Conservation (phyloP, 2,797 vertebrate genomes). For the Iguana delicatissima region DNA sequence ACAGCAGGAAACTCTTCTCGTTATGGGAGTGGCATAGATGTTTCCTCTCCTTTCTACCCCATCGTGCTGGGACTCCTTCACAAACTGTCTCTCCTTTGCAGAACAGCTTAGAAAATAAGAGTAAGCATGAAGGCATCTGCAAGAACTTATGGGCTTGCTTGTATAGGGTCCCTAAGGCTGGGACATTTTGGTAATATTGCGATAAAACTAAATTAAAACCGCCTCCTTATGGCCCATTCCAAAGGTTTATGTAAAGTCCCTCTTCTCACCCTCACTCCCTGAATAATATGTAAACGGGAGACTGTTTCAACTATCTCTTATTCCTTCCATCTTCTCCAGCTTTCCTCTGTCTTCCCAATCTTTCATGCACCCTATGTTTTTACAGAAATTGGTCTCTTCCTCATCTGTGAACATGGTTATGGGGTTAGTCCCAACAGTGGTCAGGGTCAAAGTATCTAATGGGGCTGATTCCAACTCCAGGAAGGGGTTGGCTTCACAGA, state of each 20-base stretch:
- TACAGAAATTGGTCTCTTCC: not conserved
- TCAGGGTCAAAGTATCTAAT: accelerated
- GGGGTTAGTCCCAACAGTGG: not conserved
- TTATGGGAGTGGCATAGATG: not conserved
- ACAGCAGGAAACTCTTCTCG: not conserved
- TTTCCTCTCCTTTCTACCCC: too few relatives aligned
- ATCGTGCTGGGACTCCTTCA: not conserved
- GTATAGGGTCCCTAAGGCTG: not conserved
- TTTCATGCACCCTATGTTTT: not conserved
- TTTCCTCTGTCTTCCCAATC: not conserved
- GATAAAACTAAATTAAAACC: not conserved
- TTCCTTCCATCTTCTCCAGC: conserved; percentile 9
- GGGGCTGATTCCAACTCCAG: not conserved
- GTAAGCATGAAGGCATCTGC: not conserved
- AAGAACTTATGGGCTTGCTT: not conserved
- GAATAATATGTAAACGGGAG: not conserved
- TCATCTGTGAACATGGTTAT: accelerated
- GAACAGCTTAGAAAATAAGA: not conserved
- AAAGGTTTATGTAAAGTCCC: not conserved
- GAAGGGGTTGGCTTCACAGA: too few relatives aligned
- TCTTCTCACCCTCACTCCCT: too few relatives aligned
- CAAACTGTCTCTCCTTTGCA: not conserved
- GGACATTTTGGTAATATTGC: not conserved
- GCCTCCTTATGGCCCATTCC: not conserved
- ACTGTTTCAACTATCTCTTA: not conserved